These are phyloP conservation scores for Pyrgilauda ruficollis DNA, from an alignment of 2,113 vertebrate genomes.

Conservation along the genomic window DNA sequence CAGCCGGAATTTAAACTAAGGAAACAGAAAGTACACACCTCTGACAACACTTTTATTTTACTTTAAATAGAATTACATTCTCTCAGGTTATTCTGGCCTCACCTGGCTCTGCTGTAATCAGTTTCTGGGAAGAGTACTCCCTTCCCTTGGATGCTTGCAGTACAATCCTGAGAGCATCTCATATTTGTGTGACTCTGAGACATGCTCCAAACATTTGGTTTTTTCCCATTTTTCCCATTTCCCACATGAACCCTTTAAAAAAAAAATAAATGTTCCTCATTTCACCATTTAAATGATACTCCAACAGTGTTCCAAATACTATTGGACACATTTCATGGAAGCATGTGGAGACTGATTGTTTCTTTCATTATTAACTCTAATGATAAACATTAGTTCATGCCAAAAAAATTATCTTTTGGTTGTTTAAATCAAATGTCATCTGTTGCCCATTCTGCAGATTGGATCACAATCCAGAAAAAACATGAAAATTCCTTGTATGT, in stretches of 20 bases:
- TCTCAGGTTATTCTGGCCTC: neutral
- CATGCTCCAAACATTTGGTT: neutral
- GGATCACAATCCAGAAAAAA: neutral
- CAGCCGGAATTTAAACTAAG: neutral
- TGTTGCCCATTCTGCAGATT: neutral
- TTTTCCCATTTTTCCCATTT: neutral
- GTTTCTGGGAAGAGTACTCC: neutral
- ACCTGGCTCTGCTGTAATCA: neutral
- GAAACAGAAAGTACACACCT: neutral
- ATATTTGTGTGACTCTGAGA: neutral
- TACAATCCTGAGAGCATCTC: neutral
- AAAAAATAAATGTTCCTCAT: neutral
- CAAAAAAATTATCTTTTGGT: neutral
- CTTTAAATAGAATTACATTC: neutral
- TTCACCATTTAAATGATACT: neutral
- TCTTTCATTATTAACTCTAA: slow-evolving; percentile 6
- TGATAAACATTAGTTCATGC: neutral
- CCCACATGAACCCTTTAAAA: neutral
- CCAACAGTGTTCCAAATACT: neutral
- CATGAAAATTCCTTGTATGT: neutral
- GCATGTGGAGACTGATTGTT: neutral
- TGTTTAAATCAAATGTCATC: slow-evolving; percentile 23
- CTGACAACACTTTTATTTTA: neutral
- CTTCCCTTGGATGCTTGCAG: neutral
- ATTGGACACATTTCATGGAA: neutral